Evolutionary conservation across 35 echinoderm and acorn worm species (phyloP), one percentile per base, ranked within the genome.

Genomic region (Holothuria glaberrima): DNA sequence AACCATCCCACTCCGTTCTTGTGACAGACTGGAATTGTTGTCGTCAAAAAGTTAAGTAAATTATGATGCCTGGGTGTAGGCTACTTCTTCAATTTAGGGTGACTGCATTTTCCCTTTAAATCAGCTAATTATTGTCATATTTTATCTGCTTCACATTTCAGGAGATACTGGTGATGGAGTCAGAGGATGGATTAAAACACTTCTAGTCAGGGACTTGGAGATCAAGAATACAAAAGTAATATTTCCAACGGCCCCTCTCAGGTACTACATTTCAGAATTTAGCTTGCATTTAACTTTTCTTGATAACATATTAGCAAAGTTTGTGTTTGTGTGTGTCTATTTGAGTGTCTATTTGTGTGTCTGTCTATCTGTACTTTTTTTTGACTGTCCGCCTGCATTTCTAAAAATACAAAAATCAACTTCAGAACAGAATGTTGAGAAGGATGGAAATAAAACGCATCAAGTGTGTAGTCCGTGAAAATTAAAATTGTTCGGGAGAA

Each of bases 211-310:
- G 31, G 71, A 75, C 20, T 38, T 75, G 29, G 22, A 75, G 34
- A 21, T 75, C 22, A 7, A 31, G 44, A 75, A 75, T 16, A 75
- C 71, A 31, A 75, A 75, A 38, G 2, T 75, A 6, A 75, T 75
- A n/a, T 75, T 75, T 17, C 71, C 71, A 75, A 75, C 71, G 10
- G 71, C 71, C 5, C 71, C 71, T 34, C 44, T 75, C 32, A 75
- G 71, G 71, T 75, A 75, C 12, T 46, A 12, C 63, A 25, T 25
- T 22, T 6, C 44, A 12, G 44, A 46, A 5, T 3, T 46, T 6
- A 65, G 12, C 10, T 25, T 66, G 4, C 28, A 66, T 19, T 7
- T 12, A 25, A 29, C 7, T 9, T 6, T 66, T 14, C 0, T 66
- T 25, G 6, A 17, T 7, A 25, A 17, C 20, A 21, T 29, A 66